phyloP scores from a whole-genome alignment of 1,140 invertebrate genomes.

The Ceratina calcarata region DNA sequence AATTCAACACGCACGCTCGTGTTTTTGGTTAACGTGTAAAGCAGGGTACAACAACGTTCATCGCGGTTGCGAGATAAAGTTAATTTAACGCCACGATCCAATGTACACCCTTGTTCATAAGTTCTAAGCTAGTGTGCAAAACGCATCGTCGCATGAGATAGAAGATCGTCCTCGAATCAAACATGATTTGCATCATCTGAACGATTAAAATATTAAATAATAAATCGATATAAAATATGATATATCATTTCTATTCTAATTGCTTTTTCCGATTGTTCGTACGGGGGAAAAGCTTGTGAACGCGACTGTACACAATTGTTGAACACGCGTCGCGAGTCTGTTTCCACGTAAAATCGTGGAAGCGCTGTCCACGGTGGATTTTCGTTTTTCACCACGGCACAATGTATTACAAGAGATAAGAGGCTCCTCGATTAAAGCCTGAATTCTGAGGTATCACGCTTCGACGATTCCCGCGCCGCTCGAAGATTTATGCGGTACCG shows the following conservation, averaged over 20 bases:
- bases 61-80: constrained; percentile 49
- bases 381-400: constrained; percentile 38
- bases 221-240: no score
- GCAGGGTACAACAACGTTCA: constrained; percentile 16
- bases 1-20: not conserved
- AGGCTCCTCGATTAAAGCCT: constrained; percentile 32
- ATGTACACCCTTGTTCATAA: no score
- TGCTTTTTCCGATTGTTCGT: no score
- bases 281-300: no score
- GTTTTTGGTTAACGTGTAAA: not conserved
- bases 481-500: constrained; percentile 10
- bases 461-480: constrained; percentile 10
- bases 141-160: no score
- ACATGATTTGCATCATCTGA: no score
- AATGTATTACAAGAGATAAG: constrained; percentile 36
- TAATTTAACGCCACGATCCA: constrained; percentile 48
- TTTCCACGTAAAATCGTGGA: constrained; percentile 30
- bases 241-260: no score
- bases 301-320: not conserved
- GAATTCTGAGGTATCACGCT: constrained; percentile 33
- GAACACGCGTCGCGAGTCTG: constrained; percentile 5
- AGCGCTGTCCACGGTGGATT: not conserved
- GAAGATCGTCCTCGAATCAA: no score
- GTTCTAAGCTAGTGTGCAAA: no score
- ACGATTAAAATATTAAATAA: no score